Percentiles rank a stretch among this genome's conserved stretches.
Conservation (phyloP, 92 coral and sea anemone species). For the Epizoanthus illoricatus region DNA sequence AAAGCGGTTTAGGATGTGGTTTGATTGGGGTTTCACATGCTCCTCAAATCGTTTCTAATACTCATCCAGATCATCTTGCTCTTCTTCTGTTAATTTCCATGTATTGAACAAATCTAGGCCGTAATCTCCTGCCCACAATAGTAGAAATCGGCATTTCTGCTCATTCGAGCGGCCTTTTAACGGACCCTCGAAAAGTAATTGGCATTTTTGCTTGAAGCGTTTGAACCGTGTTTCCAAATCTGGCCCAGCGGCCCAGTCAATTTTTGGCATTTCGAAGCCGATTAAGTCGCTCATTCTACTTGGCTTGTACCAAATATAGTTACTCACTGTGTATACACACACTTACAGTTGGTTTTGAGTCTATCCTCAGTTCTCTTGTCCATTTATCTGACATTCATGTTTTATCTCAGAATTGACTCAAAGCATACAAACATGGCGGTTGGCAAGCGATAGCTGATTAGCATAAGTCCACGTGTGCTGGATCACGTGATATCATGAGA, state of each 20-base stretch:
- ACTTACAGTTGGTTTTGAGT: too few species aligned
- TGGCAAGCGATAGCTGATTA: too few species aligned
- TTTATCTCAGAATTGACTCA: too few species aligned
- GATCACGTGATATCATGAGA: too few species aligned
- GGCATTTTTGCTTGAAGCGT: too few species aligned
- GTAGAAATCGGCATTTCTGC: constrained; percentile 45
- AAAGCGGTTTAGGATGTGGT: constrained; percentile 51
- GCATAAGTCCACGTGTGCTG: too few species aligned
- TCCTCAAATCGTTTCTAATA: constrained; percentile 59
- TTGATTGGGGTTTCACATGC: constrained; percentile 58
- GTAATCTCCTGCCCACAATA: constrained; percentile 58
- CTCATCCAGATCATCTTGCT: constrained; percentile 36
- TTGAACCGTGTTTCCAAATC: constrained; percentile 42
- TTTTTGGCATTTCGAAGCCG: constrained; percentile 56
- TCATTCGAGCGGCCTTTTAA: constrained; percentile 39
- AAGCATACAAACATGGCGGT: too few species aligned
- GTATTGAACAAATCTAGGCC: constrained; percentile 53
- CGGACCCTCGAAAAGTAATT: constrained; percentile 58
- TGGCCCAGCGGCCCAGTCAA: constrained; percentile 68
- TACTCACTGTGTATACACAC: too few species aligned
- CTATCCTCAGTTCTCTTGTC: too few species aligned
- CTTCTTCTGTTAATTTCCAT: constrained; percentile 39
- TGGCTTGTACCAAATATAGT: too few species aligned
- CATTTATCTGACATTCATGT: too few species aligned
- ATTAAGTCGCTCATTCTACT: constrained; percentile 54